These are phyloP conservation scores for Himantopus leucocephalus DNA, from an alignment of 2,113 vertebrate species.

Conservation along the genomic window DNA sequence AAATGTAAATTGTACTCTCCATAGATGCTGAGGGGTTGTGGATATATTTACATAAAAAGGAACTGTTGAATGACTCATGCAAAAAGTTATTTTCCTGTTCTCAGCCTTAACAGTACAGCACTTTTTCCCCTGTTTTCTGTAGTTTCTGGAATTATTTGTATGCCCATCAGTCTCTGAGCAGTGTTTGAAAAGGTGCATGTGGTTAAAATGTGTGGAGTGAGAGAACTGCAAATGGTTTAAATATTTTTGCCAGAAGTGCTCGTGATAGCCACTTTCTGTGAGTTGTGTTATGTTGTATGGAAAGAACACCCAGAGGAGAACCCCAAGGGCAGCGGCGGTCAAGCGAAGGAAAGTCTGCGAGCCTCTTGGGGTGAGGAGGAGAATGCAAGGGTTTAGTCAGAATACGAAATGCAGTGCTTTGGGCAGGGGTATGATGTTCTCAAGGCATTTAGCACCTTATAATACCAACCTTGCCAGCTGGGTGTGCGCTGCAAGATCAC, in stretches of 20 bases:
- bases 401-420: neutral
- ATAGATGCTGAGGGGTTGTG: constrained; percentile 43
- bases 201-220: neutral
- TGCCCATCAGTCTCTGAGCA: neutral
- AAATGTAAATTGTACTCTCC: constrained; percentile 71
- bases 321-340: neutral
- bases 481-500: neutral
- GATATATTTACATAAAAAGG: constrained; percentile 56
- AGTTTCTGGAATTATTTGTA: neutral
- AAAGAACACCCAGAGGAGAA: neutral
- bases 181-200: neutral
- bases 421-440: neutral
- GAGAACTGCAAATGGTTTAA: neutral
- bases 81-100: constrained; percentile 13
- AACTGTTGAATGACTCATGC: neutral
- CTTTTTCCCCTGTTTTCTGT: neutral
- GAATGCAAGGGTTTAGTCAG: neutral
- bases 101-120: neutral
- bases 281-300: neutral
- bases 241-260: neutral
- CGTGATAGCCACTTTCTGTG: neutral
- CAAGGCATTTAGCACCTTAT: neutral
- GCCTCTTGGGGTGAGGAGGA: neutral
- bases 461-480: neutral
- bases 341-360: neutral